Percentiles rank a stretch among this genome's conserved stretches.
Evolutionary conservation across 2,888 invertebrate species (phyloP).

Genomic region (Siphlonurus alternatus): DNA sequence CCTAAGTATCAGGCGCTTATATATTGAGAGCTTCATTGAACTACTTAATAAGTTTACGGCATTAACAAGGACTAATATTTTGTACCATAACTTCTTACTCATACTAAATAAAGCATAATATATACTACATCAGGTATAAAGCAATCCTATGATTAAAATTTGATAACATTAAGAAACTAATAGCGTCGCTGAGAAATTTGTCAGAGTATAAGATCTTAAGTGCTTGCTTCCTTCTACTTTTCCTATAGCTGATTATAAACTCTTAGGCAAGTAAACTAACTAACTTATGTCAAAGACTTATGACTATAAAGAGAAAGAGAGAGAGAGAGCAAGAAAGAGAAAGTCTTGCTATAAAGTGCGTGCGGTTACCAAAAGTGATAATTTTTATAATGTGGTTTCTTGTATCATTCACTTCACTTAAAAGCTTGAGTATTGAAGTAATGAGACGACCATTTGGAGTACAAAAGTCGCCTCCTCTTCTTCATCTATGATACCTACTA

Average conservation of each 20-base stretch:
- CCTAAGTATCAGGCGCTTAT: background rate
- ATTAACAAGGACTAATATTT: background rate
- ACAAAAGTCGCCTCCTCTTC: too few species aligned
- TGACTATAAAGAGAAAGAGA: too few species aligned
- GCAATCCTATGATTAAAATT: background rate
- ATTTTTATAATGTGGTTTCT: background rate
- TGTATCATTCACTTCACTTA: background rate
- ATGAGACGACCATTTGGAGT: too few species aligned
- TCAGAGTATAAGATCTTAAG: background rate
- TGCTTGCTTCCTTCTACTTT: background rate
- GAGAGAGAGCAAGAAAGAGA: too few species aligned
- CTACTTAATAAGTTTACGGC: background rate
- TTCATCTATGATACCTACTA: too few species aligned
- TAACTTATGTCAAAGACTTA: background rate
- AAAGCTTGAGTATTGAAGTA: background rate
- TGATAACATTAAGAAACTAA: background rate
- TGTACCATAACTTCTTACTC: background rate
- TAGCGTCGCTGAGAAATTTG: background rate
- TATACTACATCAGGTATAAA: too few species aligned
- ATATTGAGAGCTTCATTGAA: background rate
- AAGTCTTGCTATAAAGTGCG: background rate
- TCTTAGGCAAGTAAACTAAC: background rate
- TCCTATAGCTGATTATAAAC: background rate
- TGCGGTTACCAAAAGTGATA: background rate
- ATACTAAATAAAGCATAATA: background rate